Evolutionary conservation across 2,888 invertebrate genomes (phyloP), one percentile per base, ranked within the genome.

Genomic region (Diachrysia chrysitis): DNA sequence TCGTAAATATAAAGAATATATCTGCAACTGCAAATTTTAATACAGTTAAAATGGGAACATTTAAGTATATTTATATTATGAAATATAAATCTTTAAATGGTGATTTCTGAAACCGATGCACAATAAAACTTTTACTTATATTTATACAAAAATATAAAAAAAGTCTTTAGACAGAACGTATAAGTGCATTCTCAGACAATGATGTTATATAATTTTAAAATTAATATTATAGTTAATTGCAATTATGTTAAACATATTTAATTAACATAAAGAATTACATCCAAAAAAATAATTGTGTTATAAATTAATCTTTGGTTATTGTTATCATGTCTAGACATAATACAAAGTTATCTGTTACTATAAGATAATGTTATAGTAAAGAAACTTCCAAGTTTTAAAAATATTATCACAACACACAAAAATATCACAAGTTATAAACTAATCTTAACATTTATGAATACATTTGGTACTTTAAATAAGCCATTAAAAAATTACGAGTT

Each of bases 351-450:
- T 82, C 76, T 4, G 12, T 69, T 66, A 73, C 37, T 54, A 60
- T 81, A 78, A 72, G 66, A n/a, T 9, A 5, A 55, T 46, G 60
- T 64, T 82, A 82, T 67, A 57, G 32, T 58, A 76, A 78, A 19
- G 68, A 81, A 73, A 71, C 66, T 63, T n/a, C n/a, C 10, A 63
- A 63, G 78, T 64, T 74, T 71, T 48, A 62, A 71, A 78, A 82
- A 76, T 81, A 83, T 77, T 88, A 89, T 92, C 90, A 92, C 91
- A 90, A 90, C 89, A 92, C 90, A 90, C 90, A 73, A 78, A 86
- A 86, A 86, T 92, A 93, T 93, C 92, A 93, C 93, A 90, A 88
- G 82, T 82, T 85, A 83, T 74, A 62, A 76, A 77, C 72, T 82
- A 83, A 73, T 60, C 73, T 73, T 80, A 82, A 55, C 76, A 57